These are phyloP conservation scores for Magallana angulata DNA, from an alignment of 1,140 invertebrate genomes.

Conservation along the genomic window DNA sequence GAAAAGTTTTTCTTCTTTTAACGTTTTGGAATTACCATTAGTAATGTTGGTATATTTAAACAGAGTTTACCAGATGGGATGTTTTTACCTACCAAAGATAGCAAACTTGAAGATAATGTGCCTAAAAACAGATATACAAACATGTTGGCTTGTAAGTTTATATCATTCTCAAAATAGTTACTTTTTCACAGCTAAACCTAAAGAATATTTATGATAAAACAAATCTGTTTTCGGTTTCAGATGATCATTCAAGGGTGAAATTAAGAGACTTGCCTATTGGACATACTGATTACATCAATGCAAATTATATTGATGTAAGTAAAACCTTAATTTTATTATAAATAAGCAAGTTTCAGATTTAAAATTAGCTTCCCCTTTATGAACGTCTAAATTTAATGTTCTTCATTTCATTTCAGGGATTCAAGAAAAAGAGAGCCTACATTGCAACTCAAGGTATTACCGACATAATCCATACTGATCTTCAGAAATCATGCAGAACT, in stretches of 20 bases:
- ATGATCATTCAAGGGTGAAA: constrained; percentile 96
- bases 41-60: neutral
- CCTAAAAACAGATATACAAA: constrained; percentile 96
- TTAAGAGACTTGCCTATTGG: constrained; percentile 85
- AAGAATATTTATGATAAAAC: neutral
- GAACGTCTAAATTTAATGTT: neutral
- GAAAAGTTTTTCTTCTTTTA: neutral
- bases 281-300: constrained; percentile 90
- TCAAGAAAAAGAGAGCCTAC: constrained; percentile 66
- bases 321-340: neutral
- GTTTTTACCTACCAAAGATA: constrained; percentile 46
- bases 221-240: constrained; percentile 81
- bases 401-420: constrained; percentile 64
- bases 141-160: constrained; percentile 91
- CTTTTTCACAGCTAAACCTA: neutral
- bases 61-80: constrained; percentile 51
- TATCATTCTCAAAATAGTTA: neutral
- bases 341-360: neutral
- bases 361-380: neutral
- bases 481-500: no score
- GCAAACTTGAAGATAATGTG: constrained; percentile 86
- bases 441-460: constrained; percentile 72
- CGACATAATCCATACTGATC: no score
- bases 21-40: neutral
- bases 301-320: constrained; percentile 94